A percentile compares a stretch with the other conserved stretches of the same genome.
Evolutionary conservation across 2,888 invertebrate species (phyloP).

Genomic region (Hemaris fuciformis): DNA sequence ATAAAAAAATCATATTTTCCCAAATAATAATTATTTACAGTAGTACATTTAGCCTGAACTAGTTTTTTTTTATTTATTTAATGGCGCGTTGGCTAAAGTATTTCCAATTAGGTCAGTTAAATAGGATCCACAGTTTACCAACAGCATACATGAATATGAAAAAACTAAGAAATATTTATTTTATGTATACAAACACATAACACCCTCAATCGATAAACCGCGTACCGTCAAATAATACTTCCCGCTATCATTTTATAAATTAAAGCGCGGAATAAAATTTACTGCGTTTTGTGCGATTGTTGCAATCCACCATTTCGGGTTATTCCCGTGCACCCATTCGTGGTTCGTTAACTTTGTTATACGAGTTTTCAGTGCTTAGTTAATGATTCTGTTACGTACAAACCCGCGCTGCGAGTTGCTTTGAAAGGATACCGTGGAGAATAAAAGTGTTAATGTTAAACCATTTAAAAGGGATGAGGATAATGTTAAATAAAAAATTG

Average conservation of each 20-base stretch:
- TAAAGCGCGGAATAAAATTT: constrained; percentile 50
- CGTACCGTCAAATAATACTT: background rate
- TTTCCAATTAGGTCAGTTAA: too few species aligned
- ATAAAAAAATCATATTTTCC: too few species aligned
- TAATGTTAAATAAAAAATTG: too few species aligned
- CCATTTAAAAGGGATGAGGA: background rate
- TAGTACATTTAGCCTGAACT: too few species aligned
- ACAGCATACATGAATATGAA: too few species aligned
- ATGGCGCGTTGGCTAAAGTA: too few species aligned
- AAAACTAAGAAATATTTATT: too few species aligned
- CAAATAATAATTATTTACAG: too few species aligned
- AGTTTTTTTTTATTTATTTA: too few species aligned
- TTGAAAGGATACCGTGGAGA: background rate
- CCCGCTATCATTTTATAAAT: constrained; percentile 35
- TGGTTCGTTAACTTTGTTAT: constrained; percentile 77
- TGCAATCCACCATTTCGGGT: constrained; percentile 70
- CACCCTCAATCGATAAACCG: background rate
- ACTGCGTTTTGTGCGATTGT: constrained; percentile 72
- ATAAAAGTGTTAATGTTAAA: background rate
- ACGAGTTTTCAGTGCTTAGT: constrained; percentile 67
- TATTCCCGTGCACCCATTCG: constrained; percentile 68
- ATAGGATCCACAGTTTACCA: too few species aligned
- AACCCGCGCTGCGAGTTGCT: constrained; percentile 24
- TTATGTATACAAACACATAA: too few species aligned
- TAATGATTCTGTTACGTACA: constrained; percentile 56